Evolutionary conservation across 2,888 invertebrate species (phyloP).

Genomic region (Tenthredo mesomela): DNA sequence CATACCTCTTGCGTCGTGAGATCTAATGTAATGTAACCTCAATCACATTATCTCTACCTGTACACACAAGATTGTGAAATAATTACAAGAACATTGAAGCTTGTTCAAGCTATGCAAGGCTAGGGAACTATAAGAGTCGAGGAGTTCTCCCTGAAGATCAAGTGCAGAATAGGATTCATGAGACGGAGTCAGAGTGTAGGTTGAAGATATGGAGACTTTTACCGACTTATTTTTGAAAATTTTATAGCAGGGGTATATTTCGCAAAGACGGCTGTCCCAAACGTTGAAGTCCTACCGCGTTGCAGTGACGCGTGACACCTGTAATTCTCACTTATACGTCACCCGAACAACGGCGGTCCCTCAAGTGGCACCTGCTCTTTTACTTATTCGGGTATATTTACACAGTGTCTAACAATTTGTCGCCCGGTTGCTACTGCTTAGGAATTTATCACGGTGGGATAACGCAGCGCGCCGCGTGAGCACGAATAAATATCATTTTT

Average conservation of each 20-base stretch:
- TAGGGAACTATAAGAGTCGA: not conserved
- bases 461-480: conserved; percentile 22
- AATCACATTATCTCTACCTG: not conserved
- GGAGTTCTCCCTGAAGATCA: conserved; percentile 9
- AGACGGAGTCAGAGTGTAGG: not conserved
- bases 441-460: conserved; percentile 44
- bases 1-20: not conserved
- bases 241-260: not conserved
- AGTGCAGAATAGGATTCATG: not conserved
- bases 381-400: conserved; percentile 38
- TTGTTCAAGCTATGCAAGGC: not conserved
- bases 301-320: conserved; percentile 31
- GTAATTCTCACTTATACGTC: conserved; percentile 42
- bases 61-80: not conserved
- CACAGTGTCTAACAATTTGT: conserved; percentile 50
- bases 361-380: conserved; percentile 28
- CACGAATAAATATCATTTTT: conserved; percentile 50
- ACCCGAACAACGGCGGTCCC: conserved; percentile 22
- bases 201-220: conserved; percentile 7
- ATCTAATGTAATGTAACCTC: conserved; percentile 5
- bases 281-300: conserved; percentile 19
- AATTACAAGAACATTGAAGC: not conserved
- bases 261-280: not conserved
- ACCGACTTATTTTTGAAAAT: conserved; percentile 2
- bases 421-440: conserved; percentile 45